Base-by-base conservation (phyloP, 2,113 vertebrate genomes). In the Anhinga anhinga region DNA sequence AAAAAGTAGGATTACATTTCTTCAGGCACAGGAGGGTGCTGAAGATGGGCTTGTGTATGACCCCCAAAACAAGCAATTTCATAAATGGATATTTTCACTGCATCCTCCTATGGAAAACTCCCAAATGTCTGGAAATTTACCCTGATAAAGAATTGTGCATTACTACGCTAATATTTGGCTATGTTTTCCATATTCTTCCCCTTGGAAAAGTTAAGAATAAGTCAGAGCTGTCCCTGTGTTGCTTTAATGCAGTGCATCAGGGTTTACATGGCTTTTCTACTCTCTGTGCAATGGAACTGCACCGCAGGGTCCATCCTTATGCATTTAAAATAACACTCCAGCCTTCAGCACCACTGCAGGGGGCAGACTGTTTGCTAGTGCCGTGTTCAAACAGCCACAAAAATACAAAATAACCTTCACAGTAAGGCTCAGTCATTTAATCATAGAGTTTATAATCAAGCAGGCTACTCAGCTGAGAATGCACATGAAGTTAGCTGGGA, bases 401-500 rank as follows among this genome's bases (percentile, higher is more conserved):
- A 86, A 88, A 55, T 2, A 80, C 70, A 74, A 80, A 96, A 90
- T 85, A 79, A 89, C 66, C 93, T 95, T 89, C 88, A 83, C 90
- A 95, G 88, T 79, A 45, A 89, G 82, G 53, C 83, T 89, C 44
- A 71, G 73, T 32, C 65, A 77, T 91, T 95, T 92, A 53, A 94
- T 94, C 80, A 93, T 89, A 42, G 86, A 94, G 73, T 79, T 79
- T 87, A 56, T 92, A 88, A 95, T 94, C 93, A 95, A 76, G 83
- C 55, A 76, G 77, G 52, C 71, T 86, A 23, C 49, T 92, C 61
- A 59, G 6, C 25, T 81, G 90, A 93, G 83, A 92, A 91, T 21
- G 80, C 77, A 53, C 61, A 53, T 11, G 45, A 58, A 86, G 50
- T 45, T 79, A 85, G 74, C 79, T 61, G 53, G 45, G 83, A 90